A percentile compares a stretch with the other conserved stretches of the same genome.
phyloP scores from a whole-genome alignment of 2,797 vertebrate species.

The Eospalax fontanierii region DNA sequence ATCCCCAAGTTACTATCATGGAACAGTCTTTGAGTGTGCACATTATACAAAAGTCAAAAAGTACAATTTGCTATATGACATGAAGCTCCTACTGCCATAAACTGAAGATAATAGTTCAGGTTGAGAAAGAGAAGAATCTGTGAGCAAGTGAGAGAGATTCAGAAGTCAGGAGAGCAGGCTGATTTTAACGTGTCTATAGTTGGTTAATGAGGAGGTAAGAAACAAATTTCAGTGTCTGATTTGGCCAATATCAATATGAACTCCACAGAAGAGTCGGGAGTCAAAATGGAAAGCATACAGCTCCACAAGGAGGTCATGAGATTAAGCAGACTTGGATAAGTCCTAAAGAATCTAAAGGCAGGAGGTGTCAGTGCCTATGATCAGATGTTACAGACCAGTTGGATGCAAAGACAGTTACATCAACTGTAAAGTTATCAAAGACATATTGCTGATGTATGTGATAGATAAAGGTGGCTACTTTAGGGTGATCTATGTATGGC shows the following conservation, averaged over 20 bases:
- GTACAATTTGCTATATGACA: background rate
- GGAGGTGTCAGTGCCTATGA: background rate
- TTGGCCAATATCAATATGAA: background rate
- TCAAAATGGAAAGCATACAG: conserved; percentile 16
- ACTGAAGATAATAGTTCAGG: background rate
- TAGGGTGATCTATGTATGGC: background rate
- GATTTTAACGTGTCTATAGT: background rate
- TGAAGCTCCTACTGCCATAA: background rate
- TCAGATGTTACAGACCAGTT: background rate
- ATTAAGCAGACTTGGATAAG: background rate
- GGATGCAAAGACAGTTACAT: background rate
- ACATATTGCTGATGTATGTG: background rate
- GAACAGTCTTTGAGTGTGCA: background rate
- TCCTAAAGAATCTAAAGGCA: too few species aligned
- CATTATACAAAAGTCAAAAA: background rate
- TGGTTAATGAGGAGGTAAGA: background rate
- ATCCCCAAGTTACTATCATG: background rate
- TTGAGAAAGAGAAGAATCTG: background rate
- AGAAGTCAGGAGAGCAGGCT: background rate
- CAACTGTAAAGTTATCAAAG: background rate
- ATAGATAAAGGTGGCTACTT: background rate
- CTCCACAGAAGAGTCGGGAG: background rate
- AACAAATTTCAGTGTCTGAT: background rate
- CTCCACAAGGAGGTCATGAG: background rate
- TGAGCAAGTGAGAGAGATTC: background rate